Evolutionary conservation across 2,888 invertebrate species (phyloP).

Genomic region (Mellilla xanthometata): DNA sequence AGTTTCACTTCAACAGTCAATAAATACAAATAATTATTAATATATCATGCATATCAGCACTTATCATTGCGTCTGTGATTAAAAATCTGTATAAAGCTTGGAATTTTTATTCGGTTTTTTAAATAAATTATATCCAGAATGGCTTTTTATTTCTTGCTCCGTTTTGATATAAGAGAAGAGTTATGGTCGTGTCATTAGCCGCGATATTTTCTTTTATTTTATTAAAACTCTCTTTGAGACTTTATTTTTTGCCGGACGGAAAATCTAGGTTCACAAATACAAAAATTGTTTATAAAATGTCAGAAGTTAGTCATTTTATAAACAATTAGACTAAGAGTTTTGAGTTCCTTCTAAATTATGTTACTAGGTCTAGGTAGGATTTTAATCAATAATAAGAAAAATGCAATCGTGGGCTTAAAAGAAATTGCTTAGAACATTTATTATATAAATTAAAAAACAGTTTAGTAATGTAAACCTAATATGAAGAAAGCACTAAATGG

Average conservation of each 20-base stretch:
- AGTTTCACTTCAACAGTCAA: conserved; percentile 1
- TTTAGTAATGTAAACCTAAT: too few relatives aligned
- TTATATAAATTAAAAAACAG: too few relatives aligned
- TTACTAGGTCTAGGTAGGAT: too few relatives aligned
- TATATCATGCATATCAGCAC: conserved; percentile 30
- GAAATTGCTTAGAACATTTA: too few relatives aligned
- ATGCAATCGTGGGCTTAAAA: too few relatives aligned
- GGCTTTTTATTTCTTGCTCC: conserved; percentile 59
- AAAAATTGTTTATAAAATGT: too few relatives aligned
- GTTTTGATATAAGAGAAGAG: conserved; percentile 33
- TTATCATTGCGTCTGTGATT: conserved; percentile 32
- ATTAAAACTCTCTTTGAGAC: conserved; percentile 41
- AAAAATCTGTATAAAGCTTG: conserved; percentile 26
- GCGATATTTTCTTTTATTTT: conserved; percentile 41
- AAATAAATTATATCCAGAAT: conserved; percentile 61
- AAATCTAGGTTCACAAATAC: too few relatives aligned
- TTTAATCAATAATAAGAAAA: too few relatives aligned
- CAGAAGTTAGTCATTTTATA: too few relatives aligned
- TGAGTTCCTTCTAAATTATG: too few relatives aligned
- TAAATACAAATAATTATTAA: neutral
- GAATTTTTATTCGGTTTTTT: conserved; percentile 29
- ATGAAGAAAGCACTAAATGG: too few relatives aligned
- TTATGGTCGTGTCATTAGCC: conserved; percentile 44
- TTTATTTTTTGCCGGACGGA: conserved; percentile 8
- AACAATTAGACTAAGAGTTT: too few relatives aligned